Percentiles rank a stretch among this genome's conserved stretches.
Evolutionary conservation across 2,113 vertebrate genomes (phyloP).

Genomic region (Trematomus loennbergii): DNA sequence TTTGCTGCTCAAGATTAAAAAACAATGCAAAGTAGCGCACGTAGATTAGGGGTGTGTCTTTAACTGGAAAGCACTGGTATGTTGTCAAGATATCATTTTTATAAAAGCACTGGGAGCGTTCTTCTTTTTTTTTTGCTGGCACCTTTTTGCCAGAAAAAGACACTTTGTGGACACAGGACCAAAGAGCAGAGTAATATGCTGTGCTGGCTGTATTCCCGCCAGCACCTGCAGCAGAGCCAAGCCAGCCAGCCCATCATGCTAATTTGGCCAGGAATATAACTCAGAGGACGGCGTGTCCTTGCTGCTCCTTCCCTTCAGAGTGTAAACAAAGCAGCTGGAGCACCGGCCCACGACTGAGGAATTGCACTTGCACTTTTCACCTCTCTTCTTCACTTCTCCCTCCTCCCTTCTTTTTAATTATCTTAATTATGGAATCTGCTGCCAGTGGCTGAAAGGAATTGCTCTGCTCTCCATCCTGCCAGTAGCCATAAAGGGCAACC

Average conservation of each 20-base stretch:
- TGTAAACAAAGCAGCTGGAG: constrained; percentile 60
- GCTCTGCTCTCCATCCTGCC: constrained; percentile 54
- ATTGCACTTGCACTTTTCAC: constrained; percentile 42
- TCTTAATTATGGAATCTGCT: constrained; percentile 76
- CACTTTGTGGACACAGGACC: too few relatives aligned
- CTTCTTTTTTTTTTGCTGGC: too few relatives aligned
- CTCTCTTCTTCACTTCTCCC: constrained; percentile 1
- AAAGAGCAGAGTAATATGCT: not conserved
- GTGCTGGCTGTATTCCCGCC: constrained; percentile 24
- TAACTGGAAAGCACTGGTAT: too few relatives aligned
- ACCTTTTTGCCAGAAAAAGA: too few relatives aligned
- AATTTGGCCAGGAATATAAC: constrained; percentile 42
- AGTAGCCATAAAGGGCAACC: constrained; percentile 65
- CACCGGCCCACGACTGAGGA: constrained; percentile 24
- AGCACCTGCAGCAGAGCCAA: constrained; percentile 62
- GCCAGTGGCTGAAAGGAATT: constrained; percentile 63
- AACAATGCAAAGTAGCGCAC: too few relatives aligned
- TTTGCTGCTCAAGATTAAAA: too few relatives aligned
- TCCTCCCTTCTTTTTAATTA: constrained; percentile 65
- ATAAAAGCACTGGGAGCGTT: too few relatives aligned
- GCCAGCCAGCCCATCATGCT: constrained; percentile 46
- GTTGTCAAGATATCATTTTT: too few relatives aligned
- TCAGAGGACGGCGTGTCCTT: constrained; percentile 66
- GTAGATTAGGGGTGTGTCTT: too few relatives aligned
- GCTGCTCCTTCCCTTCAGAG: constrained; percentile 29